phyloP scores from a whole-genome alignment of 2,797 vertebrate genomes.

The Enteromius anoplus region DNA sequence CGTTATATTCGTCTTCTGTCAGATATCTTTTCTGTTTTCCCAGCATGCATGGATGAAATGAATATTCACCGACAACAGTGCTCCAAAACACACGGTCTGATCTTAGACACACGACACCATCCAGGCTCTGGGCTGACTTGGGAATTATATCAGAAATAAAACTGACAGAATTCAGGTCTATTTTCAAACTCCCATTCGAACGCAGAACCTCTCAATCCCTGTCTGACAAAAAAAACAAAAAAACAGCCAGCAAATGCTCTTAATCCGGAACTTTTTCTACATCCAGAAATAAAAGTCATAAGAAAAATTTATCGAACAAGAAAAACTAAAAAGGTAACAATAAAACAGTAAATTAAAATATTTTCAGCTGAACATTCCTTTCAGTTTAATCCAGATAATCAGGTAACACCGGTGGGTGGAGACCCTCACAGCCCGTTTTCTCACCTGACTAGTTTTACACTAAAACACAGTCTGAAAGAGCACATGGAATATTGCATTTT shows the following conservation, averaged over 20 bases:
- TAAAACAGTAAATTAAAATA: not conserved
- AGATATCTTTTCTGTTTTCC: not conserved
- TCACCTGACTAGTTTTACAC: slow-evolving; percentile 26
- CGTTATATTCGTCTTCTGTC: not conserved
- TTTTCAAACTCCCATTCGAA: not conserved
- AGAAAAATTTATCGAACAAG: not conserved
- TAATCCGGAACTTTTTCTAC: not conserved
- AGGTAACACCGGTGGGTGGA: slow-evolving; percentile 2
- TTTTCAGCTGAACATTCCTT: not conserved
- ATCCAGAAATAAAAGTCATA: not conserved
- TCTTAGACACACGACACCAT: not conserved
- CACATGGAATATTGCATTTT: not conserved
- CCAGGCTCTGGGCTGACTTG: not conserved
- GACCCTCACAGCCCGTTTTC: slow-evolving; percentile 12
- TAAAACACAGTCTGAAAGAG: not conserved
- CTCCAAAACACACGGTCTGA: not conserved
- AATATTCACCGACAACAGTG: slow-evolving; percentile 11
- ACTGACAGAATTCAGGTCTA: not conserved
- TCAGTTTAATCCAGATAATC: slow-evolving; percentile 7
- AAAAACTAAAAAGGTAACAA: not conserved
- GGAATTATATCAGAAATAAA: slow-evolving; percentile 9
- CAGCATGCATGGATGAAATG: not conserved
- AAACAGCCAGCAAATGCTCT: not conserved
- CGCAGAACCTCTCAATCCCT: slow-evolving; percentile 8
- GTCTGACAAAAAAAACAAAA: not conserved